phyloP scores from a whole-genome alignment of 2,797 vertebrate species.

The Macropodus opercularis region DNA sequence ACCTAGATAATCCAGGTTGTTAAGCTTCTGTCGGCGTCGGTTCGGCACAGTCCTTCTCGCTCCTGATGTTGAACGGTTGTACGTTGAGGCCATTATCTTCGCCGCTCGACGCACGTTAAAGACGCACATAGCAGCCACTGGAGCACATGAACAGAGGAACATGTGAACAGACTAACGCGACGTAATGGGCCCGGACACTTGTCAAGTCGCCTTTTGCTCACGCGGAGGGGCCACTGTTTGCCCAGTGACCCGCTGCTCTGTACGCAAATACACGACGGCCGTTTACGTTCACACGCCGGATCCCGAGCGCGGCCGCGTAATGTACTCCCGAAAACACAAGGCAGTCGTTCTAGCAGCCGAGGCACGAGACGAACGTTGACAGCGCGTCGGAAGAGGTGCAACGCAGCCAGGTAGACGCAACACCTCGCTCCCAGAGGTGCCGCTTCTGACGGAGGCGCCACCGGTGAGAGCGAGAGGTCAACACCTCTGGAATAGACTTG shows the following conservation, averaged over 20 bases:
- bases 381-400: slow-evolving; percentile 51
- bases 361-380: slow-evolving; percentile 43
- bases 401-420: slow-evolving; percentile 73
- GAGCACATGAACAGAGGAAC: slow-evolving; percentile 71
- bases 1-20: slow-evolving; percentile 37
- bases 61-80: slow-evolving; percentile 70
- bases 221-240: slow-evolving; percentile 40
- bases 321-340: neutral
- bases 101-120: slow-evolving; percentile 54
- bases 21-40: slow-evolving; percentile 48
- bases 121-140: slow-evolving; percentile 56
- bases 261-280: slow-evolving; percentile 28
- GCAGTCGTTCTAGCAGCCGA: slow-evolving; percentile 15
- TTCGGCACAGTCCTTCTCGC: slow-evolving; percentile 51
- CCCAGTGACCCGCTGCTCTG: slow-evolving; percentile 69
- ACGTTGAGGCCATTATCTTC: slow-evolving; percentile 65
- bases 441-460: slow-evolving; percentile 48
- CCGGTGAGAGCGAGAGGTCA: slow-evolving; percentile 72
- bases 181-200: slow-evolving; percentile 81
- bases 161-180: slow-evolving; percentile 62
- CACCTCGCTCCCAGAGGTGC: slow-evolving; percentile 60
- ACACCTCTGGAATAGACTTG: slow-evolving; percentile 80
- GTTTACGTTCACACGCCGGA: slow-evolving; percentile 37
- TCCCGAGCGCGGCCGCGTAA: slow-evolving; percentile 17
- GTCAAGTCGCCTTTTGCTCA: slow-evolving; percentile 79